phyloP scores from a whole-genome alignment of 2,113 vertebrate species.

The Oncorhynchus keta region DNA sequence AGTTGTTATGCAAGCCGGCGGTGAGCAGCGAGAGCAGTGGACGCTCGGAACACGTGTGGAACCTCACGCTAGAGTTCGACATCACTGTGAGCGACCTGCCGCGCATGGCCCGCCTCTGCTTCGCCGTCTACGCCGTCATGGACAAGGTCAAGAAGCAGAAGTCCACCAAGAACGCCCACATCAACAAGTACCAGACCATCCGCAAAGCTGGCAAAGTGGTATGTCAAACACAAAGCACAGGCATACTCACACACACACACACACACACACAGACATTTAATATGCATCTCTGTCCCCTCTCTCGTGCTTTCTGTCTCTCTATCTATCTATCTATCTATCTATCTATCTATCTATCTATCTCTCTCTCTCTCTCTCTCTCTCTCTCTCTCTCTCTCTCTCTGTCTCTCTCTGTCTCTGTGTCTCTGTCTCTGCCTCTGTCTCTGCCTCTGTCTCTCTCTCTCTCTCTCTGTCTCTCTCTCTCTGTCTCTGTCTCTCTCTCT shows the following conservation, averaged over 20 bases:
- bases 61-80: constrained; percentile 89
- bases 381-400: not conserved
- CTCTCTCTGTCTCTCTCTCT: not conserved
- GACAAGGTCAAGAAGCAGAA: constrained; percentile 96
- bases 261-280: too few species aligned
- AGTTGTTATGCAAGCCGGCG: constrained; percentile 89
- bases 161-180: constrained; percentile 86
- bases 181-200: constrained; percentile 95
- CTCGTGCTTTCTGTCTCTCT: not conserved
- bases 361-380: not conserved
- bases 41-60: constrained; percentile 90
- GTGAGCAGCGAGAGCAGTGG: constrained; percentile 90
- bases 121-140: constrained; percentile 92
- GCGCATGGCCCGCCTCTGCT: constrained; percentile 96
- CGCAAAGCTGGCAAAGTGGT: constrained; percentile 98
- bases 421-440: not conserved
- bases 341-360: not conserved
- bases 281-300: not conserved
- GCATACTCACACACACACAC: not conserved
- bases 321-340: too few species aligned
- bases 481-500: not conserved
- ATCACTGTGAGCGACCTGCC: constrained; percentile 89
- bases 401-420: not conserved
- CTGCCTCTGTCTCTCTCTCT: too few species aligned
- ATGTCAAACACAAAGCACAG: constrained; percentile 27